phyloP scores from a whole-genome alignment of 2,888 invertebrate species.

The Xanthostigma xanthostigma region DNA sequence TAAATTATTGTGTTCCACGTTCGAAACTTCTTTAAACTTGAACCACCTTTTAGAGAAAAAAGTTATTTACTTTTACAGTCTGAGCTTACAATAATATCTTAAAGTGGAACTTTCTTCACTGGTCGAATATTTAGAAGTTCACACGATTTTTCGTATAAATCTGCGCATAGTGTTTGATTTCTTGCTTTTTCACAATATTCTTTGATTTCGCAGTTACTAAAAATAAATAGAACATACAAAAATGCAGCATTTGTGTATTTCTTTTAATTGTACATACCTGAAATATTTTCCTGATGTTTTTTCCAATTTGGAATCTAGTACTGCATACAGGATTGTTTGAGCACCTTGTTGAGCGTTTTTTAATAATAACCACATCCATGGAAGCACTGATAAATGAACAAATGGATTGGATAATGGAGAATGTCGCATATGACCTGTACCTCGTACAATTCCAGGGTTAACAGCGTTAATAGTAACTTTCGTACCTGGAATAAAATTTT shows the following conservation, averaged over 20 bases:
- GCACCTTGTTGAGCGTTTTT: slow-evolving; percentile 54
- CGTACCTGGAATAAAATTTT: slow-evolving; percentile 29
- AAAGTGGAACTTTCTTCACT: background rate
- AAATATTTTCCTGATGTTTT: slow-evolving; percentile 48
- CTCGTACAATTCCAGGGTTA: slow-evolving; percentile 53
- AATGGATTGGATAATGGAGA: slow-evolving; percentile 34
- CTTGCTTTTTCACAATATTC: slow-evolving; percentile 23
- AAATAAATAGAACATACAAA: slow-evolving; percentile 10
- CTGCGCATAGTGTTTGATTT: slow-evolving; percentile 21
- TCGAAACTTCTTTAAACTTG: too few relatives aligned
- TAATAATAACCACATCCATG: slow-evolving; percentile 51
- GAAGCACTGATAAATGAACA: slow-evolving; percentile 41
- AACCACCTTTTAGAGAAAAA: too few relatives aligned
- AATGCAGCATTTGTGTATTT: background rate
- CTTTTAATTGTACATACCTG: slow-evolving; percentile 31
- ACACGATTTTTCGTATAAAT: slow-evolving; percentile 25
- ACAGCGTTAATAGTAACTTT: slow-evolving; percentile 51
- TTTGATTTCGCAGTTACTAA: slow-evolving; percentile 28
- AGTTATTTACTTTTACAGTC: too few relatives aligned
- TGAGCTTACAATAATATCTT: too few relatives aligned
- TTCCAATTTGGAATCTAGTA: slow-evolving; percentile 44
- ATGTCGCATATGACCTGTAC: slow-evolving; percentile 44
- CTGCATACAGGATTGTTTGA: slow-evolving; percentile 48
- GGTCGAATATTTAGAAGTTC: slow-evolving; percentile 16
- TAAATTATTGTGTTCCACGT: too few relatives aligned